Conservation (phyloP, 2,888 invertebrate species). For the Dichetophora obliterata region DNA sequence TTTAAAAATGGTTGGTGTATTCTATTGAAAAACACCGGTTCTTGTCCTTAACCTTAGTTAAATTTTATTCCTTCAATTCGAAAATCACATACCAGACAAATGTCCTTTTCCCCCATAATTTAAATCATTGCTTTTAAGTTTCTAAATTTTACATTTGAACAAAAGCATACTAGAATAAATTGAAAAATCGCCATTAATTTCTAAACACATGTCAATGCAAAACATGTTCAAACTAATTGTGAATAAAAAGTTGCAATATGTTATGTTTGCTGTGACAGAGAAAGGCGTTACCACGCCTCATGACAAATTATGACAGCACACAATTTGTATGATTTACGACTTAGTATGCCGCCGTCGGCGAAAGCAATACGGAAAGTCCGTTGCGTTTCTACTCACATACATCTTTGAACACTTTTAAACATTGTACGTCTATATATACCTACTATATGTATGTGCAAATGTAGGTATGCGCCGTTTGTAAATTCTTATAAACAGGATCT, state of each 20-base stretch:
- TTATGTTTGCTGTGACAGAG: conserved; percentile 44
- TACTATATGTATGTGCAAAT: too few relatives aligned
- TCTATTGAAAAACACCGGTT: too few relatives aligned
- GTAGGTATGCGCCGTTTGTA: too few relatives aligned
- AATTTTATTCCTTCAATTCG: too few relatives aligned
- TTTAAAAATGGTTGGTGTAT: too few relatives aligned
- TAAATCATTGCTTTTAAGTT: background rate
- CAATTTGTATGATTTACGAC: conserved; percentile 62
- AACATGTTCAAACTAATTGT: conserved; percentile 51
- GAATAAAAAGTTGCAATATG: conserved; percentile 33
- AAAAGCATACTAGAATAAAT: background rate
- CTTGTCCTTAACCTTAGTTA: too few relatives aligned
- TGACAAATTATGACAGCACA: conserved; percentile 67
- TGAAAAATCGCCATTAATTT: conserved; percentile 21
- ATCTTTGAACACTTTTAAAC: too few relatives aligned
- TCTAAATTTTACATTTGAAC: too few relatives aligned
- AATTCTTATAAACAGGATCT: too few relatives aligned
- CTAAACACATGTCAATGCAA: conserved; percentile 61
- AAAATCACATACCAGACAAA: too few relatives aligned
- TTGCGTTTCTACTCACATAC: too few relatives aligned
- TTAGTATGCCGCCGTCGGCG: conserved; percentile 32
- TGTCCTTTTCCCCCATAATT: background rate
- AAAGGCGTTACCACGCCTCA: conserved; percentile 62
- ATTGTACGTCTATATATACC: too few relatives aligned
- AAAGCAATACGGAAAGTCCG: conserved; percentile 14